Evolutionary conservation across 2,888 invertebrate genomes (phyloP).

Genomic region (Mythimna vitellina): DNA sequence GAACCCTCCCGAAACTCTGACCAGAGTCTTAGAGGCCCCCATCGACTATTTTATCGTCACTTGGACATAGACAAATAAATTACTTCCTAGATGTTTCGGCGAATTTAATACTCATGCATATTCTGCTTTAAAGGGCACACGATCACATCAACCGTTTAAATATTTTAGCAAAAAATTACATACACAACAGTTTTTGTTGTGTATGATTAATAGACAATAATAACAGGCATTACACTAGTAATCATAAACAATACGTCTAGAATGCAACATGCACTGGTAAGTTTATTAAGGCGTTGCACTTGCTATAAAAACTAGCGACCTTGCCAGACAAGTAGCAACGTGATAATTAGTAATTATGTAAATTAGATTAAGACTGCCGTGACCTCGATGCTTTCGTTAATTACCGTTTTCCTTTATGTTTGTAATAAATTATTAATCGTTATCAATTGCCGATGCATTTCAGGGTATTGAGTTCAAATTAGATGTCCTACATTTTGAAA

Average conservation of each 20-base stretch:
- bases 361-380: constrained; percentile 62
- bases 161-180: constrained; percentile 13
- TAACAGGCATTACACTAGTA: constrained; percentile 21
- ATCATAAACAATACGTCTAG: constrained; percentile 23
- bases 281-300: constrained; percentile 60
- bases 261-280: constrained; percentile 48
- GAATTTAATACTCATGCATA: constrained; percentile 8
- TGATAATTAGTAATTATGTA: constrained; percentile 56
- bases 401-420: constrained; percentile 46
- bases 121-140: constrained; percentile 36
- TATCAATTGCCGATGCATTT: constrained; percentile 37
- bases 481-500: neutral
- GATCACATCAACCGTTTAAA: neutral
- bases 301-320: constrained; percentile 60
- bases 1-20: too few relatives aligned
- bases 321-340: constrained; percentile 60
- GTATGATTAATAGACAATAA: constrained; percentile 19
- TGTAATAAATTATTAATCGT: constrained; percentile 17
- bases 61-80: neutral
- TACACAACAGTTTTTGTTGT: constrained; percentile 7
- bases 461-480: constrained; percentile 8
- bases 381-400: constrained; percentile 69
- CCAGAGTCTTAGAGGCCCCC: too few relatives aligned
- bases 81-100: neutral
- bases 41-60: too few relatives aligned